A percentile compares a stretch with the other conserved stretches of the same genome.
Evolutionary conservation across 2,797 vertebrate species (phyloP).

Genomic region (Mallotus villosus): DNA sequence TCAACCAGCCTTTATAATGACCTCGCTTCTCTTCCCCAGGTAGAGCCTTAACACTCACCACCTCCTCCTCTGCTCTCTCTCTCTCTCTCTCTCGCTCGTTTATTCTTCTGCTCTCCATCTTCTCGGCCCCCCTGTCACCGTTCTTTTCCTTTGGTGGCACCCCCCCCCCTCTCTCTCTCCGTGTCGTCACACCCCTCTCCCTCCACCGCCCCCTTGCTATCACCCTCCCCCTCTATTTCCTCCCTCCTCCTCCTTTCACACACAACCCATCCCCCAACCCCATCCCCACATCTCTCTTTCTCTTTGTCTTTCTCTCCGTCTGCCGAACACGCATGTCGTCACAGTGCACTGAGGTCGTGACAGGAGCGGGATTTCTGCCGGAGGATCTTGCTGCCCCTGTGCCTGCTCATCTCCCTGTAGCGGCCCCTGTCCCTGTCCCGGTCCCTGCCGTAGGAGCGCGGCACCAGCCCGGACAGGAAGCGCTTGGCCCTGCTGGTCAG

Average conservation of each 20-base stretch:
- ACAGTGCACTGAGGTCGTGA: conserved; percentile 88
- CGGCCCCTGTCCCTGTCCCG: conserved; percentile 68
- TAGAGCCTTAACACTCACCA: not conserved
- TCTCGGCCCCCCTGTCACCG: not conserved
- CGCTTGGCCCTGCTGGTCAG: conserved; percentile 87
- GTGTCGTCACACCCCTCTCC: conserved; percentile 17
- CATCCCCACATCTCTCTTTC: not conserved
- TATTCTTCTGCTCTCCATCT: conserved; percentile 2
- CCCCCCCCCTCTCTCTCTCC: conserved; percentile 7
- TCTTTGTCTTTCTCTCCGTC: not conserved
- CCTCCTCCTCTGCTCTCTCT: too few species aligned
- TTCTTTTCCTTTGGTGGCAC: not conserved
- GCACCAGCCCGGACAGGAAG: conserved; percentile 86
- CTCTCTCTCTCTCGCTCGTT: too few species aligned
- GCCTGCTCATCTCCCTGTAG: conserved; percentile 75
- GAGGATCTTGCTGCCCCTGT: conserved; percentile 81
- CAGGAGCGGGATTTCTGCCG: conserved; percentile 92
- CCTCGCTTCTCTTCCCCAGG: conserved; percentile 25
- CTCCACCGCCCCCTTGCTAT: not conserved
- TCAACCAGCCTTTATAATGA: conserved; percentile 12
- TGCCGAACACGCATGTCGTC: conserved; percentile 38
- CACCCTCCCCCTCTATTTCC: not conserved
- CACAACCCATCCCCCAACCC: not conserved
- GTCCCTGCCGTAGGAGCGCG: conserved; percentile 74
- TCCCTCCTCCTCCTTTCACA: not conserved